phyloP scores from a whole-genome alignment of 2,113 vertebrate species.

The Cebidichthys violaceus region DNA sequence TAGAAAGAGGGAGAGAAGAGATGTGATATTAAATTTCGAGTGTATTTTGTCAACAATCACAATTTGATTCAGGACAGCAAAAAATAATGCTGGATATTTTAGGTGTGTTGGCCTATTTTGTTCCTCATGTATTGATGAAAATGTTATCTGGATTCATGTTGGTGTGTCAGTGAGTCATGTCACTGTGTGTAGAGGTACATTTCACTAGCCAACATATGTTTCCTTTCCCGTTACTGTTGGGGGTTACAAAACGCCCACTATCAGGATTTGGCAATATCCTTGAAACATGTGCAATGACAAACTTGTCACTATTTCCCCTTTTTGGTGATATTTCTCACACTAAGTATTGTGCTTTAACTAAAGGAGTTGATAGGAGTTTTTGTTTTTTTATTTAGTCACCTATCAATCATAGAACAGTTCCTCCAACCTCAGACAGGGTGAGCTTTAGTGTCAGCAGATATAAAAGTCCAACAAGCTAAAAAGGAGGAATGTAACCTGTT shows the following conservation, averaged over 20 bases:
- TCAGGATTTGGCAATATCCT: constrained; percentile 77
- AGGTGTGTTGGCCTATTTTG: constrained; percentile 12
- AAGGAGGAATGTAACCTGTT: constrained; percentile 50
- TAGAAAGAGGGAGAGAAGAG: not conserved
- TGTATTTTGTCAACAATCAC: constrained; percentile 64
- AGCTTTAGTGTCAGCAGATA: constrained; percentile 46
- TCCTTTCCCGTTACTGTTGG: constrained; percentile 67
- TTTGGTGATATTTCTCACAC: constrained; percentile 37
- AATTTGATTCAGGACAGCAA: constrained; percentile 51
- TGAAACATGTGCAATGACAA: constrained; percentile 36
- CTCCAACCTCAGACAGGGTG: not conserved
- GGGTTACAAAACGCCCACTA: constrained; percentile 64
- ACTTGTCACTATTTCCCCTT: constrained; percentile 56
- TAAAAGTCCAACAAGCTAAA: constrained; percentile 46
- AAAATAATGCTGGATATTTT: constrained; percentile 47
- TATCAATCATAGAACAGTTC: not conserved
- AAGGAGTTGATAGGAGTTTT: not conserved
- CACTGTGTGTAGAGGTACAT: not conserved
- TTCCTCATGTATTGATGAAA: not conserved
- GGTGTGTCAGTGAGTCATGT: constrained; percentile 35
- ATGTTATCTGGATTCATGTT: constrained; percentile 13
- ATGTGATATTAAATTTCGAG: constrained; percentile 59
- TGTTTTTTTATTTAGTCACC: not conserved
- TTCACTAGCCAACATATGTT: constrained; percentile 50
- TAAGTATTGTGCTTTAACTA: not conserved